Evolutionary conservation across 1,140 invertebrate species (phyloP), one percentile per base, ranked within the genome.

Genomic region (Polypedilum vanderplanki): DNA sequence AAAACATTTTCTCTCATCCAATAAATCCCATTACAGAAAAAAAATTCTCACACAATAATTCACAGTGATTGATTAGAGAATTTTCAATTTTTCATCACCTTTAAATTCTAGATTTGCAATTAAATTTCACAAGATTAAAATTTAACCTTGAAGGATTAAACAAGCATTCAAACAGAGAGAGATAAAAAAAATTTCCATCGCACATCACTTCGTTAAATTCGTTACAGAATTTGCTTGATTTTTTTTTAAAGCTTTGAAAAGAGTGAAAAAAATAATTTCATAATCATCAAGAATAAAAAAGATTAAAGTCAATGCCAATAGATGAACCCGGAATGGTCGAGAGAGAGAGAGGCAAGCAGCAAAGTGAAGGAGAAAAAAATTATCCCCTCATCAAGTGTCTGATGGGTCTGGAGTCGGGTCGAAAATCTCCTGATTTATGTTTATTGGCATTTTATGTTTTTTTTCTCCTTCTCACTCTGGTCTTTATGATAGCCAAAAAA

Each of bases 361-460:
- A 15, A 57, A 57, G 24, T 3, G 15, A 57, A 46, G 15, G 41
- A 57, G 46, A 57, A n/a, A 57, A 57, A 57, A 57, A 57, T 57
- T 57, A 57, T 70, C 65, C 65, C 65, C 17, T 70, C 65, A 22
- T 18, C 65, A 20, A 20, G 46, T 18, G 65, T 20, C 65, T 70
- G 65, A 57, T 57, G 46, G 46, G 46, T 70, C 65, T 70, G 65
- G 15, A 70, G 17, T 70, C 65, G 65, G 17, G 17, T 22, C 17
- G 65, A 70, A 70, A 70, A 70, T 70, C 65, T 70, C 65, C 65
- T 70, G 65, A 70, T 70, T 70, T 70, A 70, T 70, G 65, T 70
- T 70, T 70, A 70, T 70, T 70, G 65, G 17, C 17, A 70, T 70
- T 70, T 70, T 70, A 70, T 70, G 65, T 70, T 18, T 22, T 20